These are phyloP conservation scores for Hemistola chrysoprasaria DNA, from an alignment of 2,888 invertebrate species.

Conservation along the genomic window DNA sequence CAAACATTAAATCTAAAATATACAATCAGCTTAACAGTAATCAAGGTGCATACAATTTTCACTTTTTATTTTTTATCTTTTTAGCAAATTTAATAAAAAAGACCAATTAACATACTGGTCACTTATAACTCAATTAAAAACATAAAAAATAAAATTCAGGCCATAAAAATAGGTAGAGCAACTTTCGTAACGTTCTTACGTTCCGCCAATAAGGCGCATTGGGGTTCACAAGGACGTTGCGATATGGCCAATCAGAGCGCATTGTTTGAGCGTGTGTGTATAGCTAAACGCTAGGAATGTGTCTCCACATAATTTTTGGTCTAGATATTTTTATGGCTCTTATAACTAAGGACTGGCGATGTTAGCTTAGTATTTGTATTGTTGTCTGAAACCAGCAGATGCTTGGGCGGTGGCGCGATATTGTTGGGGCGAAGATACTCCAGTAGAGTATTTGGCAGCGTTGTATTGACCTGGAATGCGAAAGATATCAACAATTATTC, in stretches of 20 bases:
- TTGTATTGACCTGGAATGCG: conserved; percentile 71
- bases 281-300: conserved; percentile 23
- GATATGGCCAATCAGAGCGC: conserved; percentile 24
- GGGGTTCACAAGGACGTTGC: conserved; percentile 1
- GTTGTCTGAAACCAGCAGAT: conserved; percentile 60
- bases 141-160: conserved; percentile 10
- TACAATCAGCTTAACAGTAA: conserved; percentile 18
- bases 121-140: conserved; percentile 3
- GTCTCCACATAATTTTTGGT: conserved; percentile 31
- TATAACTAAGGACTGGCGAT: conserved; percentile 23
- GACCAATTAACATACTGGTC: conserved; percentile 1
- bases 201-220: conserved; percentile 12
- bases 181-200: conserved; percentile 7
- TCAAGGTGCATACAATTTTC: conserved; percentile 9
- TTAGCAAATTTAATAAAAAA: conserved; percentile 3
- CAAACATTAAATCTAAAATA: conserved; percentile 47
- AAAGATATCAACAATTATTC: neutral
- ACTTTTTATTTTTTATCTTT: conserved; percentile 11
- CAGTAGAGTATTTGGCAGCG: conserved; percentile 66
- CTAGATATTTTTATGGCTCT: conserved; percentile 24
- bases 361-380: conserved; percentile 63
- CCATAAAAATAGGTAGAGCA: conserved; percentile 25
- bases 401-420: conserved; percentile 56
- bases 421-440: conserved; percentile 45
- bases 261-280: conserved; percentile 7